Percentiles rank a stretch among this genome's conserved stretches.
These are phyloP conservation scores for Onchidella celtica DNA, from an alignment of 2,888 invertebrate genomes.

Conservation along the genomic window DNA sequence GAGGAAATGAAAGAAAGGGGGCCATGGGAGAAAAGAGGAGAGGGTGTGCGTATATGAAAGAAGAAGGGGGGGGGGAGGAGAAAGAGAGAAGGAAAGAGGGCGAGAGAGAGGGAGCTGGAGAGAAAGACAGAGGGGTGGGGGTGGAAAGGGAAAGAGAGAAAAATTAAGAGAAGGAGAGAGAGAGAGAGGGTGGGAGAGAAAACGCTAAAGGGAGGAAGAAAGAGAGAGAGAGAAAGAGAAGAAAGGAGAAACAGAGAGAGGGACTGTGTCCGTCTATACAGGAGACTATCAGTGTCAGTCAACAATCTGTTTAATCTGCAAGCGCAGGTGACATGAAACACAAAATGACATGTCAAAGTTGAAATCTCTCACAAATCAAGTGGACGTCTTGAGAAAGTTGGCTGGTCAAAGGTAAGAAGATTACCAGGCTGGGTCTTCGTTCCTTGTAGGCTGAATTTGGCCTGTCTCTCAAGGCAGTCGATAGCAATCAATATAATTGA, in stretches of 20 bases:
- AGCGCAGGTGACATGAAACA: too few relatives aligned
- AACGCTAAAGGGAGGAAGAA: constrained; percentile 24
- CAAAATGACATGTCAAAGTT: too few relatives aligned
- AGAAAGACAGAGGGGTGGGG: neutral
- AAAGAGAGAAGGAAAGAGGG: neutral
- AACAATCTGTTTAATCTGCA: too few relatives aligned
- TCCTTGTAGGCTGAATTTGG: too few relatives aligned
- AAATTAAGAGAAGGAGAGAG: constrained; percentile 11
- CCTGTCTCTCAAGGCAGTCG: too few relatives aligned
- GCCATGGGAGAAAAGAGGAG: too few relatives aligned
- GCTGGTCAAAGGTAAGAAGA: too few relatives aligned
- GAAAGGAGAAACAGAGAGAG: constrained; percentile 29
- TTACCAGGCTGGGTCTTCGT: too few relatives aligned
- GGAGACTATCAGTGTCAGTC: too few relatives aligned
- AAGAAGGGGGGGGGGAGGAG: constrained; percentile 7
- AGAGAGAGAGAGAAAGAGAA: constrained; percentile 35
- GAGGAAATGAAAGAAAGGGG: neutral
- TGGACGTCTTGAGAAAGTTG: too few relatives aligned
- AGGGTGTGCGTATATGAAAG: neutral
- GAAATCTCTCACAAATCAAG: too few relatives aligned
- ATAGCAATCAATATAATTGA: too few relatives aligned
- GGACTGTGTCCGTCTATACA: neutral
- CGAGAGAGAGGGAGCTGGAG: neutral
- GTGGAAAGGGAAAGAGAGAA: neutral
- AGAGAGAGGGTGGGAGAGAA: constrained; percentile 28